These are phyloP conservation scores for Maniola hyperantus DNA, from an alignment of 2,888 invertebrate genomes.

Conservation along the genomic window DNA sequence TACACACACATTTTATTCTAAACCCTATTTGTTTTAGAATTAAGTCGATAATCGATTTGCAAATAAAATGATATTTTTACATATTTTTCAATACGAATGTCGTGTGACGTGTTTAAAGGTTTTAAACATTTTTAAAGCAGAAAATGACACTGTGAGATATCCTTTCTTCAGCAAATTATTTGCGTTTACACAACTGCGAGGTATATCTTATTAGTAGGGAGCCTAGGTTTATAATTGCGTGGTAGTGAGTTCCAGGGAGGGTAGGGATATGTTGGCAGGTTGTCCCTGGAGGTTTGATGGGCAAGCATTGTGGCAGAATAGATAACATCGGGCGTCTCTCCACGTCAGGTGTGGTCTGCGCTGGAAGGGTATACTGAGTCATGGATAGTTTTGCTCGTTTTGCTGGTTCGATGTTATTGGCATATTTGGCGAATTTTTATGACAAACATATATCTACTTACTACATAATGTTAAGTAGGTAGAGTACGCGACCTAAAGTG, in stretches of 20 bases:
- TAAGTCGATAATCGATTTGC: constrained; percentile 23
- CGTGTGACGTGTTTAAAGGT: constrained; percentile 45
- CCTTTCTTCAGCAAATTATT: constrained; percentile 44
- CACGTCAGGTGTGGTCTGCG: constrained; percentile 63
- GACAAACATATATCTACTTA: too few relatives aligned
- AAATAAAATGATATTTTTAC: not conserved
- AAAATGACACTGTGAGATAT: constrained; percentile 61
- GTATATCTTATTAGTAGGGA: not conserved
- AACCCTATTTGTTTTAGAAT: not conserved
- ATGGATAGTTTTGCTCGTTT: constrained; percentile 38
- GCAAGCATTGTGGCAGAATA: constrained; percentile 55
- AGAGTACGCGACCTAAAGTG: too few relatives aligned
- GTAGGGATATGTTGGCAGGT: constrained; percentile 22
- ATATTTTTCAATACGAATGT: constrained; percentile 29
- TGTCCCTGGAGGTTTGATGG: constrained; percentile 50
- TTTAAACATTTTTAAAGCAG: constrained; percentile 43
- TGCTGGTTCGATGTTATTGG: constrained; percentile 22
- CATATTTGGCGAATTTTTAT: constrained; percentile 6
- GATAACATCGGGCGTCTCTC: constrained; percentile 62
- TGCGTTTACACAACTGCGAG: constrained; percentile 21
- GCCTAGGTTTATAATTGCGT: constrained; percentile 44
- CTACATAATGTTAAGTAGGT: too few relatives aligned
- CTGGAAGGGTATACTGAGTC: constrained; percentile 34
- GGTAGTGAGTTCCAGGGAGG: constrained; percentile 9
- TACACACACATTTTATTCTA: not conserved